phyloP scores from a whole-genome alignment of 37 sponge, comb jelly and placozoan species.

The Oscarella lobularis region DNA sequence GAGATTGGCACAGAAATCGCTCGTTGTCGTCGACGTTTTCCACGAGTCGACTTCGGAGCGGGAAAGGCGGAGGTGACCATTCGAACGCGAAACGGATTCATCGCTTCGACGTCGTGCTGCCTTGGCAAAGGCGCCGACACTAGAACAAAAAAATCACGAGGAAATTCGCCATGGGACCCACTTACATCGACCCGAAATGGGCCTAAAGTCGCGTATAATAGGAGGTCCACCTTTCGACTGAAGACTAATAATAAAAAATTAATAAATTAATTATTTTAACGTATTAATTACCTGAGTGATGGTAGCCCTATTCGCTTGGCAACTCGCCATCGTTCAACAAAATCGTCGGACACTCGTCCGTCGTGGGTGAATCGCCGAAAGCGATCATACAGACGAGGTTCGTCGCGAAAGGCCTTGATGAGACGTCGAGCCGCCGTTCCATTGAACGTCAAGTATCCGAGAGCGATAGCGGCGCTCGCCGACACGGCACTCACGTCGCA shows the following conservation, averaged over 20 bases:
- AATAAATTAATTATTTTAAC: too few species aligned
- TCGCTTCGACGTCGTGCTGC: too few species aligned
- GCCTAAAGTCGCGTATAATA: neutral
- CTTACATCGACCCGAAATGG: neutral
- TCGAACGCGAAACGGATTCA: too few species aligned
- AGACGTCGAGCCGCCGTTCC: conserved; percentile 35
- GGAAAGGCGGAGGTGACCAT: too few species aligned
- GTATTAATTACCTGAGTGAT: neutral
- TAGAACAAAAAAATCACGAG: too few species aligned
- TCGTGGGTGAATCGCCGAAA: neutral
- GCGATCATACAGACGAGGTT: conserved; percentile 35
- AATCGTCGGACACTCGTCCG: neutral
- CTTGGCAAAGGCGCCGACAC: too few species aligned
- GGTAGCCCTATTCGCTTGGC: neutral
- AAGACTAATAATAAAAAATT: too few species aligned
- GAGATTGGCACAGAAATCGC: too few species aligned
- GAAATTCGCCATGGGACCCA: too few species aligned
- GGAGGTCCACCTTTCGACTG: neutral
- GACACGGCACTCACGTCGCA: conserved; percentile 27
- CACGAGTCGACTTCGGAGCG: too few species aligned
- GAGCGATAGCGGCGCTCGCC: conserved; percentile 33
- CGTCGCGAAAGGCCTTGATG: conserved; percentile 33
- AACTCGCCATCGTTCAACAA: neutral
- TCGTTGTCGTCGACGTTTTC: too few species aligned
- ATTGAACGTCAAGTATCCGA: conserved; percentile 69